Evolutionary conservation across 2,888 invertebrate species (phyloP).

Genomic region (Drosophila affinis): DNA sequence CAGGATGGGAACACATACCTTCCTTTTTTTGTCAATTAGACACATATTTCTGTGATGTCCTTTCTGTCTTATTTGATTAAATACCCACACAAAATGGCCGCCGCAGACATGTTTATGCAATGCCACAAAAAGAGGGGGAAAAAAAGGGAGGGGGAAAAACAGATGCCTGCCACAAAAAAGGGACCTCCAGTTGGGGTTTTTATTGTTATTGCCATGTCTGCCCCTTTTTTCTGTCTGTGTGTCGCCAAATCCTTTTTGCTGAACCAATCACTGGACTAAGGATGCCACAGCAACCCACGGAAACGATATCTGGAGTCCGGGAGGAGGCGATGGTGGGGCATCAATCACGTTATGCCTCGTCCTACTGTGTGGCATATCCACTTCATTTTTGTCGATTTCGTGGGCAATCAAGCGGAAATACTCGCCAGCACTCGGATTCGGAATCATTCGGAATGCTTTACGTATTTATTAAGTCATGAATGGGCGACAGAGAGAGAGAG

Average conservation of each 20-base stretch:
- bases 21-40: conserved; percentile 57
- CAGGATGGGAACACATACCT: background rate
- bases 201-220: conserved; percentile 41
- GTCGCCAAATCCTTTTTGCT: conserved; percentile 14
- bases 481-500: background rate
- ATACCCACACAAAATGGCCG: conserved; percentile 56
- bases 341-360: conserved; percentile 39
- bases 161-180: conserved; percentile 28
- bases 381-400: conserved; percentile 76
- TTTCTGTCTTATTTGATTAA: conserved; percentile 31
- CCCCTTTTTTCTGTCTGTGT: conserved; percentile 30
- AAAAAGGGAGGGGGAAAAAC: conserved; percentile 4
- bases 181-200: conserved; percentile 32
- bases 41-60: conserved; percentile 51
- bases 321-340: conserved; percentile 27
- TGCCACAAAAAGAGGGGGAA: conserved; percentile 20
- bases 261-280: conserved; percentile 11
- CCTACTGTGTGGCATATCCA: conserved; percentile 55
- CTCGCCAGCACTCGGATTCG: no score
- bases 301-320: conserved; percentile 15
- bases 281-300: conserved; percentile 16
- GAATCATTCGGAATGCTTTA: conserved; percentile 33
- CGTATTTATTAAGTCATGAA: conserved; percentile 75
- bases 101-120: conserved; percentile 64
- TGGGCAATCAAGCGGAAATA: conserved; percentile 68